Evolutionary conservation across 2,888 invertebrate genomes (phyloP), one percentile per base, ranked within the genome.

Genomic region (Zaprionus lineosus): DNA sequence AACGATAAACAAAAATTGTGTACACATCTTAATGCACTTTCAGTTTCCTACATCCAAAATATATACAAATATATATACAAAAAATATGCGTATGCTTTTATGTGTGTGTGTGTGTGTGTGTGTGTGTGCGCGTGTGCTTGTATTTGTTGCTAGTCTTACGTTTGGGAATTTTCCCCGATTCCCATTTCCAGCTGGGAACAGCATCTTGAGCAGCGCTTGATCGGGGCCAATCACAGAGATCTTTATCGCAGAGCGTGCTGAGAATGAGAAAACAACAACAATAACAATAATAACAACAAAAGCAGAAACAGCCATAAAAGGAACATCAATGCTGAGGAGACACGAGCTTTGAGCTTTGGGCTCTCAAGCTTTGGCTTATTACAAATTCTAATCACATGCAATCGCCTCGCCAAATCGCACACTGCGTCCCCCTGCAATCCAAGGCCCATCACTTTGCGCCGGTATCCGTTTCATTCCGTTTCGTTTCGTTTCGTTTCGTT

Each of bases 351-450:
- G 36, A 57, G 58, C 41, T 56, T 47, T 41, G 24, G 37, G 46
- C 28, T 40, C 51, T 58, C 33, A 21, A 41, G 36, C 39, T 16
- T 21, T 11, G 60, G 81, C 83, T 84, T 83, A 83, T 79, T 83
- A 68, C 72, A 78, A 83, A 79, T 85, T 79, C 84, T 83, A 82
- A 85, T 85, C 78, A 77, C 78, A 84, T 75, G 77, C 83, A 77
- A 77, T 69, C 75, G 53, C 24, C 21, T 21, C 21, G 7, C 21
- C 21, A 21, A 5, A 21, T 7, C 53, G 52, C 24, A 24, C 24
- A 6, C 24, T n/a, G n/a, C 24, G 8, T 6, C 24, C 4, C 6
- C 24, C 5, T 19, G 24, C 24, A 6, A 24, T 21, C 21, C 21
- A 21, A 3, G 21, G 7, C 7, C 21, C 4, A 7, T n/a, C n/a